Base-by-base conservation (phyloP, 2,888 invertebrate genomes). In the Ophraella communa region DNA sequence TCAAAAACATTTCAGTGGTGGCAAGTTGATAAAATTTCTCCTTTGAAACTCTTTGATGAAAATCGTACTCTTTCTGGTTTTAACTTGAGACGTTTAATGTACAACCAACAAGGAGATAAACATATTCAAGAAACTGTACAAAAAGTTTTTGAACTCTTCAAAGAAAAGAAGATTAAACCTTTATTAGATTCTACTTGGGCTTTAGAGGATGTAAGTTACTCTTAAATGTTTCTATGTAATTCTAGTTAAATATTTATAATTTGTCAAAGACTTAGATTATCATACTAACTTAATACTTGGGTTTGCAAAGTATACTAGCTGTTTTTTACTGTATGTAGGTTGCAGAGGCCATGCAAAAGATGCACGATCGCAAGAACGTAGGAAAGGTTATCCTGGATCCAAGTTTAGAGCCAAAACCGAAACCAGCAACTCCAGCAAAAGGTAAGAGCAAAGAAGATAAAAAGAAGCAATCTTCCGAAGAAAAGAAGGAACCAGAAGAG, bases 21-120 rank as follows among this genome's bases (percentile, higher is more conserved):
- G 94, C 94, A 94, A 84, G 93, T 94, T 66, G 94, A 94, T 84
- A 95, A 94, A 84, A 89, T 95, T 69, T 93, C 92, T 3, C 94
- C 94, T 5, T 88, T 94, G 82, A 94, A 93, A 83, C 84, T 95
- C 75, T 94, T 92, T 83, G 94, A 94, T 76, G 94, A 95, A 82
- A 95, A 94, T 85, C 93, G 93, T 84, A 89, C 89, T 66, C 84
- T 95, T 66, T 87, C 91, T 45, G 95, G 94, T 1, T 87, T 95
- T 82, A 93, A 94, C 83, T 85, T 95, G 76, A 90, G 94, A 61
- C 91, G 92, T 78, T 84, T 95, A 80, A 86, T 94, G 83, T 92
- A 91, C 84, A 91, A 91, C 75, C 89, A 92, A 76, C 89, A 88
- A 2, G 89, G 90, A 67, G 87, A 89, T 24, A 89, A 87, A 49